Percentiles rank a stretch among this genome's conserved stretches.
Evolutionary conservation across 1,140 invertebrate species (phyloP).

Genomic region (Pseudomyrmex flavicornis): DNA sequence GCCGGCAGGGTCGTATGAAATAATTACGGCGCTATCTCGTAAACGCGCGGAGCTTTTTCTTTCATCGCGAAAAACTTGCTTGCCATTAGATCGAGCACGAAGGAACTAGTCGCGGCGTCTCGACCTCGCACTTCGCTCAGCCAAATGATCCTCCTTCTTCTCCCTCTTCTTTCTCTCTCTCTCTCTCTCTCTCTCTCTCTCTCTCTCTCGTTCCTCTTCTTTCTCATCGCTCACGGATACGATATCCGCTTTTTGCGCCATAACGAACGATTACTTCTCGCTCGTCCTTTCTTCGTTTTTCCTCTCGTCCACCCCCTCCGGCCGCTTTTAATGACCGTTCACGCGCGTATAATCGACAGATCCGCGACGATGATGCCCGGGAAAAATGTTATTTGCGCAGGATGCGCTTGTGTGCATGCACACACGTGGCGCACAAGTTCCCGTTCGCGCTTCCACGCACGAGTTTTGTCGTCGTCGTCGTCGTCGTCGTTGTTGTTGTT

Average conservation of each 20-base stretch:
- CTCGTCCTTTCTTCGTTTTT: background rate
- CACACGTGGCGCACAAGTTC: constrained; percentile 32
- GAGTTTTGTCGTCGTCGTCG: constrained; percentile 26
- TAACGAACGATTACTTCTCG: constrained; percentile 37
- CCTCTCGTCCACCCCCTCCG: background rate
- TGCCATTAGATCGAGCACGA: constrained; percentile 3
- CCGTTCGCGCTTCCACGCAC: background rate
- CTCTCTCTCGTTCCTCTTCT: constrained; percentile 21
- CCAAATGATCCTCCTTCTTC: background rate
- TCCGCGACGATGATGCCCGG: background rate
- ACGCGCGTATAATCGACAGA: constrained; percentile 55
- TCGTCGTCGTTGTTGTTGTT: too few species aligned
- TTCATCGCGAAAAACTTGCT: constrained; percentile 12
- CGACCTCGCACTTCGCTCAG: constrained; percentile 3
- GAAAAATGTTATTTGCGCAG: background rate
- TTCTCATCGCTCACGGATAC: constrained; percentile 7
- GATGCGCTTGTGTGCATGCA: constrained; percentile 6
- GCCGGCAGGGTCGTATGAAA: constrained; percentile 23
- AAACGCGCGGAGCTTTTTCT: background rate
- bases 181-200: constrained; percentile 7
- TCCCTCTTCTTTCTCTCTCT: constrained; percentile 26
- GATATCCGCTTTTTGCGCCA: constrained; percentile 19
- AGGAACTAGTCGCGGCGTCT: background rate
- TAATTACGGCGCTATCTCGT: constrained; percentile 31
- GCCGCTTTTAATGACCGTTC: constrained; percentile 47